Conservation (phyloP, 1,140 invertebrate genomes). For the Magallana gigas region DNA sequence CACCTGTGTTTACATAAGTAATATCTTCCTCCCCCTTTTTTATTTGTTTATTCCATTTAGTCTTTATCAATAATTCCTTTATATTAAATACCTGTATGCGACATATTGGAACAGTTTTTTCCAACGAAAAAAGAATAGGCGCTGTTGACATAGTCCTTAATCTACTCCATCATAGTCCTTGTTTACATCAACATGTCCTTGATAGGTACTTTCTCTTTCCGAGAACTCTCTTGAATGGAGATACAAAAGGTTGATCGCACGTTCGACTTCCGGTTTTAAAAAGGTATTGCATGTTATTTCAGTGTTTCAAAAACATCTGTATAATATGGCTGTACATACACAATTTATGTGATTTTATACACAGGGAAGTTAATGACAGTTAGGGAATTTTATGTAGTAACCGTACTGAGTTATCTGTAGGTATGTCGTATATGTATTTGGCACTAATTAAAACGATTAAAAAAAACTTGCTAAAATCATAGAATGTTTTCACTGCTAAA, state of each 20-base stretch:
- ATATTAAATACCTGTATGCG: neutral
- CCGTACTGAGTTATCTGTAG: too few relatives aligned
- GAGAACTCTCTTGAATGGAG: neutral
- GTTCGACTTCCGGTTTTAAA: slow-evolving; percentile 8
- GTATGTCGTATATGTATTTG: too few relatives aligned
- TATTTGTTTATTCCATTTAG: too few relatives aligned
- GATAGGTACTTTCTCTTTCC: neutral
- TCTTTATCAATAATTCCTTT: neutral
- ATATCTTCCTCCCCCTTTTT: neutral
- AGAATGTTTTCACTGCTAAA: too few relatives aligned
- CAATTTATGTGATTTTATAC: too few relatives aligned
- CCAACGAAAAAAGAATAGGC: neutral
- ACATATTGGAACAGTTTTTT: slow-evolving; percentile 7
- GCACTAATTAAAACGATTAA: too few relatives aligned
- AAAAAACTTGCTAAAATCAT: too few relatives aligned
- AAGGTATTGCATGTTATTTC: neutral
- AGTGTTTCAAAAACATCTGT: too few relatives aligned
- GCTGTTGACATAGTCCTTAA: slow-evolving; percentile 16
- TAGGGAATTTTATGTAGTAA: too few relatives aligned
- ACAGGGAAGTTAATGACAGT: too few relatives aligned
- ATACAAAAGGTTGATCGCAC: neutral
- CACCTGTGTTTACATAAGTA: too few relatives aligned
- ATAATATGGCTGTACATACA: too few relatives aligned
- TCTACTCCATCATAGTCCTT: neutral
- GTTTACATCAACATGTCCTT: neutral